These are phyloP conservation scores for Sipha maydis DNA, from an alignment of 2,888 invertebrate species.

Conservation along the genomic window DNA sequence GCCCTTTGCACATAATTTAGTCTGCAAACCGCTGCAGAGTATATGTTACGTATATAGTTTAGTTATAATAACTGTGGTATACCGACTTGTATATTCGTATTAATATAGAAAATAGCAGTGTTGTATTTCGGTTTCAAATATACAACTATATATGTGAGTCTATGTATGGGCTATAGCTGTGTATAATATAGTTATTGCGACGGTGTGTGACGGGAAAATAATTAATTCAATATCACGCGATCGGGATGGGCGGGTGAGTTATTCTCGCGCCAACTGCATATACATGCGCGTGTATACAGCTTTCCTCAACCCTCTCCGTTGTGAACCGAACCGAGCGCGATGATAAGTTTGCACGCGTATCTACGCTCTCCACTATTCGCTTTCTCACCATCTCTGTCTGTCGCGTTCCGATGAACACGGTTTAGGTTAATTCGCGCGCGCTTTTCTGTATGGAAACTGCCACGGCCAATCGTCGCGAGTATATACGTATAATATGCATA, in stretches of 20 bases:
- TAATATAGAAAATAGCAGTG: no score
- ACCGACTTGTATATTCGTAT: no score
- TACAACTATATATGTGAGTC: no score
- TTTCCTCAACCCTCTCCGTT: no score
- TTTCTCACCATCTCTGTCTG: not conserved
- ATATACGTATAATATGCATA: not conserved
- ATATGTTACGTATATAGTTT: no score
- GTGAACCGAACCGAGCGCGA: not conserved
- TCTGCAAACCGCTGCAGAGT: no score
- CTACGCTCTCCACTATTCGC: not conserved
- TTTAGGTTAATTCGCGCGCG: conserved; percentile 10
- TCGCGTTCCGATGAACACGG: not conserved
- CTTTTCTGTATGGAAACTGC: not conserved
- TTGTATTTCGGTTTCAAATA: no score
- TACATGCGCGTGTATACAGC: no score
- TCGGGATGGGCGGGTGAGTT: not conserved
- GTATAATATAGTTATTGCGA: not conserved
- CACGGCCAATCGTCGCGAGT: not conserved
- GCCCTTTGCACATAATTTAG: no score
- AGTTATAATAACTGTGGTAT: no score
- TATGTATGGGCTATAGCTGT: not conserved
- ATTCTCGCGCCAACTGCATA: not conserved
- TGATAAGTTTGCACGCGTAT: not conserved
- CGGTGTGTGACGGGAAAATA: not conserved
- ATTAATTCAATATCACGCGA: conserved; percentile 26